Base-by-base conservation (phyloP, 2,113 vertebrate species). In the Pseudopodoces humilis region DNA sequence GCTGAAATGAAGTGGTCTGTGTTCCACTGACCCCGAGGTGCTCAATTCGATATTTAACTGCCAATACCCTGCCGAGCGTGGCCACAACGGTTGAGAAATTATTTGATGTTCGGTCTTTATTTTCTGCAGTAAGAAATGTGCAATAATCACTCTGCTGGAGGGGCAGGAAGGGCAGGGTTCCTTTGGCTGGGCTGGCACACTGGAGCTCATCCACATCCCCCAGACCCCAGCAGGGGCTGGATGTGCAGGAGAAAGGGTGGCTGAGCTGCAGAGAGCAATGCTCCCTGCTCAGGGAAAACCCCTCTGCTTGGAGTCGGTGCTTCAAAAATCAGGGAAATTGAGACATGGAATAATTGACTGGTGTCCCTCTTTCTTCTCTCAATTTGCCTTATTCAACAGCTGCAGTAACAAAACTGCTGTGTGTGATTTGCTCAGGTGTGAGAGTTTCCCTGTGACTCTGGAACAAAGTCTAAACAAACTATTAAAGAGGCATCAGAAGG, bases 171-270 rank as follows among this genome's bases (percentile, higher is more conserved):
- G 35, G 15, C 27, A 27, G 50, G 12, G 5, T 2, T 56, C 2
- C 24, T 20, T 16, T 3, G 24, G 24, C 31, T 6, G 63, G 49
- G 3, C 7, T 25, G 60, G 11, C 18, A 1, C 7, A 1, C 49
- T 39, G 39, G 39, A 39, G 11, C 47, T 15, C 44, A 43, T 3
- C 50, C 82, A 13, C 12, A 3, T 4, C 49, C 59, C 49, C 14
- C 53, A 4, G 53, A 4, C 2, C 52, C 21, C 0, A 15, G 4
- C 58, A 33, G 13, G 3, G 49, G 39, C 76, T 64, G 47, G 10
- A 1, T 4, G 0, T 3, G 67, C 33, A 15, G 30, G 15, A 13
- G 10, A 2, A 28, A 7, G 19, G 4, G 15, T 24, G 60, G 19
- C 14, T 0, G 7, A 41, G 59, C 75, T 44, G 59, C 60, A 15